Percentiles rank a stretch among this genome's conserved stretches.
Evolutionary conservation across 2,113 vertebrate genomes (phyloP).

Genomic region (Fregetta grallaria): DNA sequence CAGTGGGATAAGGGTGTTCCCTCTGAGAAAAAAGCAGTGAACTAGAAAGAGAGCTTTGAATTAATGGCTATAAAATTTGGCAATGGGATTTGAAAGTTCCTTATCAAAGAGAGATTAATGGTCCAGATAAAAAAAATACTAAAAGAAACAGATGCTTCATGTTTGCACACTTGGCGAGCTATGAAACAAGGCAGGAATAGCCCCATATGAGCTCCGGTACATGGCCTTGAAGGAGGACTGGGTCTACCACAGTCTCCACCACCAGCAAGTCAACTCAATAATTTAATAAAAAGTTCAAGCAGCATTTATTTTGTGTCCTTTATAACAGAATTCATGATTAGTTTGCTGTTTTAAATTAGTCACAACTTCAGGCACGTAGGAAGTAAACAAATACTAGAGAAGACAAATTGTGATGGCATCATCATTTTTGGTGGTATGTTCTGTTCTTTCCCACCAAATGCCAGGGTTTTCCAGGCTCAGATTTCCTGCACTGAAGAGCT

Average conservation of each 20-base stretch:
- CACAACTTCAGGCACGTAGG: not conserved
- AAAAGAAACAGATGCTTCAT: conserved; percentile 8
- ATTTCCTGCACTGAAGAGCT: not conserved
- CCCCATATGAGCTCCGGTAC: not conserved
- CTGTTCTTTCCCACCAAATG: not conserved
- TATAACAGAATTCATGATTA: not conserved
- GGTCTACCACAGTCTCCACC: not conserved
- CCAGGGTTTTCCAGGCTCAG: not conserved
- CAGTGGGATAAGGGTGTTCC: not conserved
- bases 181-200: not conserved
- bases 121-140: not conserved
- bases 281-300: not conserved
- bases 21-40: not conserved
- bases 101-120: not conserved
- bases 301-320: not conserved
- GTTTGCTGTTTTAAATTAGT: not conserved
- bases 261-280: not conserved
- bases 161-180: not conserved
- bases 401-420: not conserved
- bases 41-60: not conserved
- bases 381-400: not conserved
- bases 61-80: not conserved
- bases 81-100: not conserved
- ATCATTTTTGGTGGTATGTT: not conserved
- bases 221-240: not conserved